Percentiles rank a stretch among this genome's conserved stretches.
These are phyloP conservation scores for Archips crataeganus DNA, from an alignment of 2,888 invertebrate genomes.

Conservation along the genomic window DNA sequence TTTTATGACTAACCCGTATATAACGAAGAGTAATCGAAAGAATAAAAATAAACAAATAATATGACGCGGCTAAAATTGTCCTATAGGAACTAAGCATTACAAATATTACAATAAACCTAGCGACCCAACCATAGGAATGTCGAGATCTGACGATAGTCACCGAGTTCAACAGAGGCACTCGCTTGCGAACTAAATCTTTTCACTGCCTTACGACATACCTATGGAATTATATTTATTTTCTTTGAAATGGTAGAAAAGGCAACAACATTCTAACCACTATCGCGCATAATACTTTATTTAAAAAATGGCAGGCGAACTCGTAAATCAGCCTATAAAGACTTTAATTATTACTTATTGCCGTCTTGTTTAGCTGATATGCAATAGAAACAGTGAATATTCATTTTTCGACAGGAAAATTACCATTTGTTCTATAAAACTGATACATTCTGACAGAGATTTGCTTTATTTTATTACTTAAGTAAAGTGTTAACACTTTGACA, in stretches of 20 bases:
- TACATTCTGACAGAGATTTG: no score
- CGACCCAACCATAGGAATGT: conserved; percentile 75
- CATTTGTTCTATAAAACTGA: no score
- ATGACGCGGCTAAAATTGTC: conserved; percentile 42
- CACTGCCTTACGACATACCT: not conserved
- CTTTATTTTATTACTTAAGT: no score
- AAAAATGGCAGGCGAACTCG: not conserved
- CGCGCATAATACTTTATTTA: not conserved
- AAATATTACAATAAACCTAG: conserved; percentile 50
- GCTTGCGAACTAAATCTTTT: not conserved
- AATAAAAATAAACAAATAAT: conserved; percentile 35
- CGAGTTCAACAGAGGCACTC: conserved; percentile 39
- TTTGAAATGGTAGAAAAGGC: not conserved
- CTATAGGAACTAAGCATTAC: conserved; percentile 57
- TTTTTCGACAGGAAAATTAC: not conserved
- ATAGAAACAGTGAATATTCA: not conserved
- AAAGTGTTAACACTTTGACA: no score
- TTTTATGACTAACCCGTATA: conserved; percentile 35
- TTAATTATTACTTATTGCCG: not conserved
- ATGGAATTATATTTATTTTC: not conserved
- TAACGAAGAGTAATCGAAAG: conserved; percentile 29
- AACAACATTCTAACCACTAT: not conserved
- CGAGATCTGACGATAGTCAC: conserved; percentile 68
- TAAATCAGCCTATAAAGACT: not conserved
- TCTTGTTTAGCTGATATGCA: not conserved